Conservation (phyloP, 2,113 vertebrate species). For the Gambusia holbrooki region DNA sequence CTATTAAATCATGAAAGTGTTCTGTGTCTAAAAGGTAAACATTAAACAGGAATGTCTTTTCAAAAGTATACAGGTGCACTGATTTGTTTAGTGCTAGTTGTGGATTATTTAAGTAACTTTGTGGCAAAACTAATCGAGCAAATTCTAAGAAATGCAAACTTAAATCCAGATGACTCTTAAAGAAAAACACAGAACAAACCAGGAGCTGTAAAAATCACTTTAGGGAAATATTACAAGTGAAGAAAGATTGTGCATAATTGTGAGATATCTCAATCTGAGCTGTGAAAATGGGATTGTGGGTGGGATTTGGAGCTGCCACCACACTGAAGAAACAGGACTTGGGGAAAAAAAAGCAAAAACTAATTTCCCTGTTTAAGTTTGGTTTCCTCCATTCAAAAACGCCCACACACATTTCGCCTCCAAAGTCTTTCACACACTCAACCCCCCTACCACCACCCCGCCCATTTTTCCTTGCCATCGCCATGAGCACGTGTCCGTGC, state of each 20-base stretch:
- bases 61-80: constrained; percentile 8
- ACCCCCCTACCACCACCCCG: neutral
- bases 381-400: constrained; percentile 41
- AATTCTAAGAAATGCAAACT: neutral
- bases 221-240: neutral
- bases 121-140: too few species aligned
- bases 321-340: too few species aligned
- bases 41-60: constrained; percentile 22
- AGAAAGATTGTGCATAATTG: neutral
- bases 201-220: neutral
- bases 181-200: too few species aligned
- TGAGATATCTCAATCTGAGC: constrained; percentile 18
- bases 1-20: constrained; percentile 18
- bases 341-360: neutral
- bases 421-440: constrained; percentile 40
- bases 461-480: neutral
- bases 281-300: too few species aligned
- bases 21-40: constrained; percentile 16
- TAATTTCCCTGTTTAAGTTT: constrained; percentile 48
- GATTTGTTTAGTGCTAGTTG: neutral
- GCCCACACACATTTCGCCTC: constrained; percentile 54
- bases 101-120: neutral
- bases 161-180: too few species aligned
- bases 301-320: too few species aligned
- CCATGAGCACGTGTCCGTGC: constrained; percentile 40